These are phyloP conservation scores for Gambelia wislizenii DNA, from an alignment of 2,797 vertebrate genomes.

Conservation along the genomic window DNA sequence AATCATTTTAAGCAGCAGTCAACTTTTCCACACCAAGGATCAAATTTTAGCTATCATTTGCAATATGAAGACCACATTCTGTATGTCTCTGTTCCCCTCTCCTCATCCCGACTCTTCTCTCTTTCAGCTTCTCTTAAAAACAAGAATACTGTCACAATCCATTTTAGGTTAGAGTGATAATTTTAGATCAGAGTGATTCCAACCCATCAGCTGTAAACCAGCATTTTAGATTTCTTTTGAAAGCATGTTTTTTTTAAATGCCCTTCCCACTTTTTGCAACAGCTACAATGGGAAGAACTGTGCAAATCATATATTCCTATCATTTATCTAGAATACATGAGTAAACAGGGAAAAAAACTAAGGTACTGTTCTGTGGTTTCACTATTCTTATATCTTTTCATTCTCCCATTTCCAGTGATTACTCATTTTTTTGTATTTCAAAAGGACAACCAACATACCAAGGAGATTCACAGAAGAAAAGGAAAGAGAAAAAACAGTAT, in stretches of 20 bases:
- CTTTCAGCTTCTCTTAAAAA: background rate
- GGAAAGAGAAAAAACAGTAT: background rate
- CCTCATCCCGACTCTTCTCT: background rate
- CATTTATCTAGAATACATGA: constrained; percentile 23
- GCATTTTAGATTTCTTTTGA: background rate
- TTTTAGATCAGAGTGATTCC: background rate
- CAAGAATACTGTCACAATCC: background rate
- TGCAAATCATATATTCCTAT: background rate
- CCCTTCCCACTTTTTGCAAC: background rate
- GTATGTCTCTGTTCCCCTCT: too few relatives aligned
- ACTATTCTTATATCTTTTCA: constrained; percentile 19
- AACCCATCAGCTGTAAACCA: background rate
- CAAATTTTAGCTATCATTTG: background rate
- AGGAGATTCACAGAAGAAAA: background rate
- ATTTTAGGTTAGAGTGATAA: background rate
- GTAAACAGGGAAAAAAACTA: background rate
- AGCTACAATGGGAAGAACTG: constrained; percentile 7
- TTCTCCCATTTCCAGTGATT: constrained; percentile 8
- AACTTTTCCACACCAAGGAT: background rate
- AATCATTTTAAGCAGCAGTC: background rate
- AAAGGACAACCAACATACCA: background rate
- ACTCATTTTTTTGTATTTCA: background rate
- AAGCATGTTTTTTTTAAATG: background rate
- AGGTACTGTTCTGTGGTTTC: constrained; percentile 2
- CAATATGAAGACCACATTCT: background rate